phyloP scores from a whole-genome alignment of 2,888 invertebrate species.

The Gandaritis pyraliata region DNA sequence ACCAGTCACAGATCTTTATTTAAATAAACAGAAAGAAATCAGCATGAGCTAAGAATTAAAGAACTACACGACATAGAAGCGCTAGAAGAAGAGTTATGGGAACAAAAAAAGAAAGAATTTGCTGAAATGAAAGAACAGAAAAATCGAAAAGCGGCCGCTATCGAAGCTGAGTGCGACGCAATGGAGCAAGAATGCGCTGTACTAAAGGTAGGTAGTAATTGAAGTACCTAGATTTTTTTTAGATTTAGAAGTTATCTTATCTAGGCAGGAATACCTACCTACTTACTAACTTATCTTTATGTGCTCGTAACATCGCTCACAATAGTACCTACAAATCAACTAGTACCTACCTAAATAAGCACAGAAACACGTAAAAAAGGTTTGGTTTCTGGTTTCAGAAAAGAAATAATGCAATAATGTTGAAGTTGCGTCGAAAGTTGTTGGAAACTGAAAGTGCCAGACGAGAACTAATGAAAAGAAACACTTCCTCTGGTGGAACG shows the following conservation, averaged over 20 bases:
- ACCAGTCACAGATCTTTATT: not conserved
- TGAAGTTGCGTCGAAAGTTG: slow-evolving; percentile 68
- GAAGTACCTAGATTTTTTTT: too few relatives aligned
- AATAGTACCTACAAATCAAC: too few relatives aligned
- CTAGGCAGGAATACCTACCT: too few relatives aligned
- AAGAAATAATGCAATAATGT: slow-evolving; percentile 75
- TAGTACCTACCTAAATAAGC: too few relatives aligned
- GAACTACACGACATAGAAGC: slow-evolving; percentile 59
- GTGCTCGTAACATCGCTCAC: too few relatives aligned
- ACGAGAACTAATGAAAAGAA: slow-evolving; percentile 55
- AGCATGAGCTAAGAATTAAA: slow-evolving; percentile 49
- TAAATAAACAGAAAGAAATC: slow-evolving; percentile 44
- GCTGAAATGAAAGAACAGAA: slow-evolving; percentile 54
- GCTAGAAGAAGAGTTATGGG: slow-evolving; percentile 51
- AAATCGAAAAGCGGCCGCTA: slow-evolving; percentile 48
- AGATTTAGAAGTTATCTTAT: too few relatives aligned
- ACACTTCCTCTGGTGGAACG: slow-evolving; percentile 2
- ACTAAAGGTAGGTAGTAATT: slow-evolving; percentile 55
- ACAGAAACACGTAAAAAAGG: not conserved
- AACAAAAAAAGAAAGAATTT: slow-evolving; percentile 52
- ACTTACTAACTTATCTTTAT: too few relatives aligned
- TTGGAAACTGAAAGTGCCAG: slow-evolving; percentile 67
- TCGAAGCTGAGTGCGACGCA: slow-evolving; percentile 60
- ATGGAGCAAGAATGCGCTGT: slow-evolving; percentile 69
- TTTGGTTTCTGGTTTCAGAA: slow-evolving; percentile 56